Base-by-base conservation (phyloP, 2,888 invertebrate genomes). In the Drosophila paracracens region DNA sequence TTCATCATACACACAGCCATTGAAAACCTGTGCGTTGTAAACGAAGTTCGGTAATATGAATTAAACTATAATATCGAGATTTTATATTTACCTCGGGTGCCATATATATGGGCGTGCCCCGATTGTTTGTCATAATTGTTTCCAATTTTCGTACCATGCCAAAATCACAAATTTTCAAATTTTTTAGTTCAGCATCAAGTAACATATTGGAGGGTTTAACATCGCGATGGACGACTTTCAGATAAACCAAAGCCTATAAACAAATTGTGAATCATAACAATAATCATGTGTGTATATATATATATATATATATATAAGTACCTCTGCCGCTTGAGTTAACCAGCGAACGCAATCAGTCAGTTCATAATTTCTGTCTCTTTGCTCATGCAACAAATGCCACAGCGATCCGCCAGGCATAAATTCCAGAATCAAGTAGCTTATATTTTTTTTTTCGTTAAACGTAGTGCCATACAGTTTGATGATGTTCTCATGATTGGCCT, bases 321-420 rank as follows among this genome's bases (percentile, higher is more conserved):
- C 46, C 46, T 46, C 16, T 25, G 46, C 25, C 46, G 8, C 16
- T 16, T 46, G 46, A 4, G 2, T 4, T 8, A 25, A 8, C 46
- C 46, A 46, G 16, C 8, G 16, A 25, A 46, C 0, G 27, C 25
- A 4, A 16, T 46, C 46, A 16, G 16, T 16, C 25, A 4, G 25
- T 2, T 2, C 25, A 25, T 46, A 46, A 1, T 1, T 1, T 2
- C 0, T 8, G 1, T 2, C 0, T 46, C 1, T 8, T 0, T 16
- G 0, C 46, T 1, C 0, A 16, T 46, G 46, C 25, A 46, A 8
- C 4, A 46, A 46, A 25, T 46, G 2, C 25, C 8, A 16, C 16
- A 46, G 46, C 8, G 46, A 25, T 16, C 25, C 25, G 4, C 46
- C 46, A 46, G 46, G 0, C 46, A 46, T 16, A 46, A 16, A 25